Percentiles rank a stretch among this genome's conserved stretches.
phyloP scores from a whole-genome alignment of 2,888 invertebrate species.

The Lasioglossum zephyrum region DNA sequence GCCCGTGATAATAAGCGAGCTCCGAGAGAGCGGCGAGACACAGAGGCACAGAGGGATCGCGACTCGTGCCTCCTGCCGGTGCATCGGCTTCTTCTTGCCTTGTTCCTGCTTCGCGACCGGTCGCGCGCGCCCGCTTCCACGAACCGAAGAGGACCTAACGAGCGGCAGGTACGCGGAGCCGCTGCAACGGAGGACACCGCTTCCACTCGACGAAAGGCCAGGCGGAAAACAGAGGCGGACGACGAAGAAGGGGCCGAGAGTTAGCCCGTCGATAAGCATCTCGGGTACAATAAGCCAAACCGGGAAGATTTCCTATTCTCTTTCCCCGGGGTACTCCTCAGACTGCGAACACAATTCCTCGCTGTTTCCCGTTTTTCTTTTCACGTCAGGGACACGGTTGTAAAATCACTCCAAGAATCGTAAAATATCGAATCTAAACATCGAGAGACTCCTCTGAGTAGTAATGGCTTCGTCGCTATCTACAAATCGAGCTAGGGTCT shows the following conservation, averaged over 20 bases:
- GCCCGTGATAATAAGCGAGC: neutral
- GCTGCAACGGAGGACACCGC: conserved; percentile 3
- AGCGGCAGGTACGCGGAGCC: conserved; percentile 26
- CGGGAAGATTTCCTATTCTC: conserved; percentile 10
- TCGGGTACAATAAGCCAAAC: conserved; percentile 60
- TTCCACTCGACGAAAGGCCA: neutral
- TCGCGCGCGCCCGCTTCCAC: conserved; percentile 64
- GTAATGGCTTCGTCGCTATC: neutral
- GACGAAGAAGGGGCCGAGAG: conserved; percentile 17
- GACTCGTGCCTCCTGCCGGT: conserved; percentile 16
- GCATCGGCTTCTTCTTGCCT: conserved; percentile 35
- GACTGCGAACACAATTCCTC: neutral
- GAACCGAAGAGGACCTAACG: conserved; percentile 66
- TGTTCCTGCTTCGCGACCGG: conserved; percentile 36
- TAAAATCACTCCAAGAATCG: neutral
- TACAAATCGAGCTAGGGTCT: neutral
- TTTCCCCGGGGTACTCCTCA: neutral
- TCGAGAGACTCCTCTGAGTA: neutral
- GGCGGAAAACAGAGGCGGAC: neutral
- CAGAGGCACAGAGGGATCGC: neutral
- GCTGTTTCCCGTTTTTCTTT: neutral
- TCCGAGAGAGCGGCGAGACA: neutral
- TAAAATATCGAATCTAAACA: neutral
- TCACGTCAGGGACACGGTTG: neutral
- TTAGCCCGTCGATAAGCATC: conserved; percentile 61